phyloP scores from a whole-genome alignment of 2,797 vertebrate genomes.

The Trichosurus vulpecula region DNA sequence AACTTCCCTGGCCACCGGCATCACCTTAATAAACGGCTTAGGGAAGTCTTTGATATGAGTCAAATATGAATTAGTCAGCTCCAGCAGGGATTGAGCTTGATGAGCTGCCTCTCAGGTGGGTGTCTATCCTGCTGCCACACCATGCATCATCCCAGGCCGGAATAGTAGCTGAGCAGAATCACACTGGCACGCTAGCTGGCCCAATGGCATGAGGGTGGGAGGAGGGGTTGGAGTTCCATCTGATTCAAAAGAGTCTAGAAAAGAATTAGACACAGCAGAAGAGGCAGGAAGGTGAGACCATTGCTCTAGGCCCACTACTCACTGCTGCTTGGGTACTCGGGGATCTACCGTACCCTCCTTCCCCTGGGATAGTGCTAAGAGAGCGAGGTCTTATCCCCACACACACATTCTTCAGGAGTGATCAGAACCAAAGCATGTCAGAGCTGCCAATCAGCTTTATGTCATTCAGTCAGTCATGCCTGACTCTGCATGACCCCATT shows the following conservation, averaged over 20 bases:
- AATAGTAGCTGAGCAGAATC: background rate
- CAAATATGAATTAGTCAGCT: background rate
- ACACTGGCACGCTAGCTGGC: background rate
- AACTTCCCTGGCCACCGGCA: background rate
- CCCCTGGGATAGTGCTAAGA: background rate
- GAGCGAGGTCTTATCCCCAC: background rate
- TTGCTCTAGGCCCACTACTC: background rate
- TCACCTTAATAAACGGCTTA: background rate
- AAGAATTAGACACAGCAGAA: background rate
- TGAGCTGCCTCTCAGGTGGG: background rate
- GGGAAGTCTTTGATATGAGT: background rate
- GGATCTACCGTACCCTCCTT: background rate
- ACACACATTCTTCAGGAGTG: background rate
- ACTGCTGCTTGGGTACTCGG: background rate
- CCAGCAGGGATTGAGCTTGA: background rate
- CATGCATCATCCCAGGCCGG: background rate
- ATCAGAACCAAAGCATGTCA: background rate
- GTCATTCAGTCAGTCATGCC: background rate
- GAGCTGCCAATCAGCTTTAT: background rate
- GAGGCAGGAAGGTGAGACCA: background rate
- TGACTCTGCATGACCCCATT: background rate
- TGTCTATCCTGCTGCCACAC: background rate
- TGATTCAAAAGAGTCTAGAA: background rate
- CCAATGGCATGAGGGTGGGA: background rate
- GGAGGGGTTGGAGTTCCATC: background rate